These are phyloP conservation scores for Catagonus wagneri DNA, from an alignment of 2,113 vertebrate species.

Conservation along the genomic window DNA sequence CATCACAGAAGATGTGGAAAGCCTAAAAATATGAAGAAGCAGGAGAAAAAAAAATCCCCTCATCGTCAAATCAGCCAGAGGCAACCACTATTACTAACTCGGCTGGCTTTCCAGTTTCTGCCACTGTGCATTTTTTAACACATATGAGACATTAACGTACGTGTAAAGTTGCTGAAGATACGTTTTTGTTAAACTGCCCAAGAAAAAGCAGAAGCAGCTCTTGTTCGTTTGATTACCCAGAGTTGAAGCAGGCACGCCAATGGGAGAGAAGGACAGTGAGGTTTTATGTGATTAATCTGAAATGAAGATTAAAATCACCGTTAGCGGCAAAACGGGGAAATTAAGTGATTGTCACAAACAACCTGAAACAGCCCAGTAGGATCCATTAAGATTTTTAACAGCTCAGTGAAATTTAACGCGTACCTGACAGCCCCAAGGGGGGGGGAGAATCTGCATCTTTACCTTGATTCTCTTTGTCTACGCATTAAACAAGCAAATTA, in stretches of 20 bases:
- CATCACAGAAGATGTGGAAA: slow-evolving; percentile 44
- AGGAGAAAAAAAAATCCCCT: not conserved
- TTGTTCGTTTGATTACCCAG: not conserved
- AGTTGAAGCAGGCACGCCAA: not conserved
- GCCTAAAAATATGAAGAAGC: slow-evolving; percentile 13
- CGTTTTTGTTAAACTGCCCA: not conserved
- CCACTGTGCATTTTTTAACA: not conserved
- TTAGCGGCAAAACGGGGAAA: slow-evolving; percentile 74
- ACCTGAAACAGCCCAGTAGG: slow-evolving; percentile 74
- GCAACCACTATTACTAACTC: not conserved
- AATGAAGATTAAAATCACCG: slow-evolving; percentile 78
- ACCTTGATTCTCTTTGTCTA: not conserved
- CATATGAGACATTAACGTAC: not conserved
- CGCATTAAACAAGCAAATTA: slow-evolving; percentile 69
- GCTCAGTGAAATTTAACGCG: slow-evolving; percentile 67
- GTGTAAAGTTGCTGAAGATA: not conserved
- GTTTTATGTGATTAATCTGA: slow-evolving; percentile 48
- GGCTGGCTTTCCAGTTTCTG: not conserved
- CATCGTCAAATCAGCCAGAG: not conserved
- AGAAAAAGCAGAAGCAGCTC: not conserved
- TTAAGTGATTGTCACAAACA: slow-evolving; percentile 78
- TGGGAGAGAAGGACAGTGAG: slow-evolving; percentile 11
- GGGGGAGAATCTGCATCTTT: not conserved
- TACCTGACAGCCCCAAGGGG: slow-evolving; percentile 45
- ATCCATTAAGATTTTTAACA: slow-evolving; percentile 77